These are phyloP conservation scores for Drosophila elegans DNA, from an alignment of 1,140 invertebrate species.

Conservation along the genomic window DNA sequence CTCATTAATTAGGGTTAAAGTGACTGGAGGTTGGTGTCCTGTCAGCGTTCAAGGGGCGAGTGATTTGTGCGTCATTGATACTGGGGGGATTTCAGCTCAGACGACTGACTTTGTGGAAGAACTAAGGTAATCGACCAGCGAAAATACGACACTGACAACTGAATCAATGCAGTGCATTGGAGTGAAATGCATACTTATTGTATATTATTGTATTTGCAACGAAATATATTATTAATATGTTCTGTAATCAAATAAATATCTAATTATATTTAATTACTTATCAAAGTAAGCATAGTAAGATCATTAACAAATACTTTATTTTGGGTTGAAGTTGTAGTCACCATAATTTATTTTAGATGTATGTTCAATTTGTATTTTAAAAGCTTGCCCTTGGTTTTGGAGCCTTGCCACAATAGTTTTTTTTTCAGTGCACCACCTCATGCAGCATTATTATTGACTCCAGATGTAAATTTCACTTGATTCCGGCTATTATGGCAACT, in stretches of 20 bases:
- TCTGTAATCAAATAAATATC: background rate
- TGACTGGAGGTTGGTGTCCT: conserved; percentile 29
- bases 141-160: background rate
- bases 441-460: conserved; percentile 5
- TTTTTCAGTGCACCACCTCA: background rate
- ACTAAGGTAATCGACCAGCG: background rate
- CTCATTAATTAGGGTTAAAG: conserved; percentile 70
- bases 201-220: too few relatives aligned
- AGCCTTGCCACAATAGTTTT: background rate
- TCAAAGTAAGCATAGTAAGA: too few relatives aligned
- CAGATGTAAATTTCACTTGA: conserved; percentile 53
- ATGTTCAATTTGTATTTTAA: too few relatives aligned
- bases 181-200: background rate
- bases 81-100: conserved; percentile 1
- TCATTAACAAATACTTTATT: too few relatives aligned
- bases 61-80: conserved; percentile 27
- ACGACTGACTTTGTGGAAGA: conserved; percentile 3
- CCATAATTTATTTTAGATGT: too few relatives aligned
- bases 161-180: too few relatives aligned
- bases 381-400: background rate
- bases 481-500: conserved; percentile 45
- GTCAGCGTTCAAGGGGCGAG: conserved; percentile 7
- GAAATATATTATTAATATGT: too few relatives aligned
- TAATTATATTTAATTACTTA: too few relatives aligned
- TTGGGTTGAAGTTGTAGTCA: too few relatives aligned